These are phyloP conservation scores for Maconellicoccus hirsutus DNA, from an alignment of 1,140 invertebrate genomes.

Conservation along the genomic window DNA sequence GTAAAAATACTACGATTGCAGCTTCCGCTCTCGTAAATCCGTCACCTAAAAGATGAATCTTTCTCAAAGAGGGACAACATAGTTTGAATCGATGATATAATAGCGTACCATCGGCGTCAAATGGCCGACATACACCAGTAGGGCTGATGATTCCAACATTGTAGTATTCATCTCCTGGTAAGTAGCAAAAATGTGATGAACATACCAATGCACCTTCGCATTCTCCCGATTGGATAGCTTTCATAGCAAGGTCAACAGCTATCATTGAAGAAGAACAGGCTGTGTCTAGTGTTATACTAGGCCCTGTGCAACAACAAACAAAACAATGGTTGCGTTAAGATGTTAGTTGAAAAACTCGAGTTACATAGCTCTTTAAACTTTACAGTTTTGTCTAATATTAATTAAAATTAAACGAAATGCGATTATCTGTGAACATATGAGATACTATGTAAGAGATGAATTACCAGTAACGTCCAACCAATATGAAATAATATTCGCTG, in stretches of 20 bases:
- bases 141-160: conserved; percentile 22
- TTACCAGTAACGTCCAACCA: neutral
- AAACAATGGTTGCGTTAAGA: too few relatives aligned
- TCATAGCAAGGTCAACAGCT: conserved; percentile 36
- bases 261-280: conserved; percentile 25
- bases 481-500: neutral
- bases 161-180: conserved; percentile 42
- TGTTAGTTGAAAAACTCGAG: too few relatives aligned
- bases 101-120: conserved; percentile 24
- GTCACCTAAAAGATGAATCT: too few relatives aligned
- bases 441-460: too few relatives aligned
- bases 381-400: too few relatives aligned
- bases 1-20: conserved; percentile 45
- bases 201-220: conserved; percentile 53
- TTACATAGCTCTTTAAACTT: too few relatives aligned
- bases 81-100: too few relatives aligned
- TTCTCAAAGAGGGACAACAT: too few relatives aligned
- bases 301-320: too few relatives aligned
- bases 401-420: too few relatives aligned
- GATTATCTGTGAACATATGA: too few relatives aligned
- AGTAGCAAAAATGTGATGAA: conserved; percentile 43
- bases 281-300: conserved; percentile 27
- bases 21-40: conserved; percentile 53
- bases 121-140: conserved; percentile 23
- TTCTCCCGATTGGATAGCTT: conserved; percentile 41